Evolutionary conservation across 2,888 invertebrate species (phyloP), one percentile per base, ranked within the genome.

Genomic region (Incurvaria masculella): DNA sequence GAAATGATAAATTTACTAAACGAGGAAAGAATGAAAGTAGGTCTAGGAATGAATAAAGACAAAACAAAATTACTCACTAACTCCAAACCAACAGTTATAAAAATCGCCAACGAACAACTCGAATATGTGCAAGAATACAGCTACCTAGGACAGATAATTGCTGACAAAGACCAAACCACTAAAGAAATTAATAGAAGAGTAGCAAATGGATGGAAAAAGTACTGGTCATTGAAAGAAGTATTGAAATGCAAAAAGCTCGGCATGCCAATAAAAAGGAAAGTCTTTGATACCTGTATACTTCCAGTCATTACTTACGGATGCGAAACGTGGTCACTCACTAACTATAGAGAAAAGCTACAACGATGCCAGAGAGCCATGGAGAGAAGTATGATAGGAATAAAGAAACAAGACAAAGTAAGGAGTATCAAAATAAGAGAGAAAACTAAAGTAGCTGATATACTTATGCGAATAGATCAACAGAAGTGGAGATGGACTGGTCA

Each of bases 171-270:
- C 41, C 44, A 41, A 44, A 44, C n/a, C 1, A 4, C 23, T 5
- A 47, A 47, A 27, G 47, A 47, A 39, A 43, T 47, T 4, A 20
- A 47, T n/a, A 47, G 21, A 44, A 39, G 48, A 41, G 27, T 44
- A 19, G 44, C 44, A 2, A 44, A 16, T 16, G 44, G 44, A 14
- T 48, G 43, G 43, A 43, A 21, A 17, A 47, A 44, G 39, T 47
- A 42, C 33, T 47, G 43, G 43, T 4, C 47, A 14, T 21, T 46
- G 20, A 46, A 46, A 27, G 42, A 42, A 42, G 16, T 46, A 10
- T 16, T 46, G 27, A 46, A 42, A 27, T 23, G 27, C 6, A 46
- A 27, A 10, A 18, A 46, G 10, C 21, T n/a, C n/a, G n/a, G 20
- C 17, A 26, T 46, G 23, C 2, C 2, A 8, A 14, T 41, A 21